A percentile compares a stretch with the other conserved stretches of the same genome.
Evolutionary conservation across 2,797 vertebrate species (phyloP).

Genomic region (Vespertilio murinus): DNA sequence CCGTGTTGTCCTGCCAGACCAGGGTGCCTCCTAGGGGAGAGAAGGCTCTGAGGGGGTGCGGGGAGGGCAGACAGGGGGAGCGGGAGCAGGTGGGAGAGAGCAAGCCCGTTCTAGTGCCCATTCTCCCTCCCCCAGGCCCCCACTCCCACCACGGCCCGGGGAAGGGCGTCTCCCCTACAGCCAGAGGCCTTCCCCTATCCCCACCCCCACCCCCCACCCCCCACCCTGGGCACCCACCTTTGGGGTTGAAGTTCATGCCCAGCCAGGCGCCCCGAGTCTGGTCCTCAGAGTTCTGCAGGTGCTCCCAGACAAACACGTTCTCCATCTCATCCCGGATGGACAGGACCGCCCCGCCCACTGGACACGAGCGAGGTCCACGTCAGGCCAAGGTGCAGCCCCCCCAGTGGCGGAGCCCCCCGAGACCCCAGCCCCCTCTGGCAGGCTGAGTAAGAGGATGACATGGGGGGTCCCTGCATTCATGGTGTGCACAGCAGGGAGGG

Average conservation of each 20-base stretch:
- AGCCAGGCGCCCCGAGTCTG: slow-evolving; percentile 94
- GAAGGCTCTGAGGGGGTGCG: not conserved
- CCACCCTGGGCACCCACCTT: slow-evolving; percentile 80
- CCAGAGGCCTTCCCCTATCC: not conserved
- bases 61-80: too few species aligned
- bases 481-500: too few species aligned
- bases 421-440: not conserved
- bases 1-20: slow-evolving; percentile 92
- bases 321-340: slow-evolving; percentile 95
- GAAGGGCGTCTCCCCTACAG: not conserved
- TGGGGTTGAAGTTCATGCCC: slow-evolving; percentile 93
- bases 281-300: slow-evolving; percentile 92
- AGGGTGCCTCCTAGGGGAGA: slow-evolving; percentile 87
- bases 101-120: not conserved
- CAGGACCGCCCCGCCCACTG: slow-evolving; percentile 92
- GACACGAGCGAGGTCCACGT: not conserved
- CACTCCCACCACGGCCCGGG: not conserved
- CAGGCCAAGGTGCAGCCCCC: not conserved
- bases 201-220: not conserved
- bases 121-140: too few species aligned
- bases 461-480: not conserved
- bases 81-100: not conserved
- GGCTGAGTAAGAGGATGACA: not conserved
- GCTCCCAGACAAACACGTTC: slow-evolving; percentile 96
- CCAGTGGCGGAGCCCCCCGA: not conserved